phyloP scores from a whole-genome alignment of 1,140 invertebrate species.

The Steinernema khuongi region DNA sequence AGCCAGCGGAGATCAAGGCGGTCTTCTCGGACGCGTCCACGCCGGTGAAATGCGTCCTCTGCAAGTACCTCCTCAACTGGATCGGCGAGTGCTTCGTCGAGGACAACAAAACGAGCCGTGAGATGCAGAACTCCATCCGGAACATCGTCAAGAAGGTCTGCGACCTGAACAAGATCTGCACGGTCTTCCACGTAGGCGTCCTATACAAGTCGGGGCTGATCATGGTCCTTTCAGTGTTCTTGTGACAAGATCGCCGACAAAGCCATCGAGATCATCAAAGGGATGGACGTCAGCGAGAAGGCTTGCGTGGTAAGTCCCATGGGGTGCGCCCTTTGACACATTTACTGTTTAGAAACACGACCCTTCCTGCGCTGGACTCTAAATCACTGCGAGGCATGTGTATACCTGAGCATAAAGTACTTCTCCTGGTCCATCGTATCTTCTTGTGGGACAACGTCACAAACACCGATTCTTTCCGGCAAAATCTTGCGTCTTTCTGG shows the following conservation, averaged over 20 bases:
- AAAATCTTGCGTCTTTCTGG: too few species aligned
- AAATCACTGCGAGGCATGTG: too few species aligned
- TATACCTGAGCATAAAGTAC: too few species aligned
- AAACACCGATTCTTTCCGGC: too few species aligned
- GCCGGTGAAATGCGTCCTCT: background rate
- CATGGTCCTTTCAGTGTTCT: background rate
- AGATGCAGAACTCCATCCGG: background rate
- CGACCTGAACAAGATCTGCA: background rate
- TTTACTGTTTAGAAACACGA: background rate
- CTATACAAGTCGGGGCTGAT: background rate
- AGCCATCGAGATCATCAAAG: background rate
- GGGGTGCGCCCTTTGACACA: background rate
- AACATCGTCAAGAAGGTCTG: background rate
- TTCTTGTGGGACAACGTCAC: too few species aligned
- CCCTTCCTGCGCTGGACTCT: background rate
- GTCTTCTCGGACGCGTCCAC: background rate
- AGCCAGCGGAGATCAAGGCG: background rate
- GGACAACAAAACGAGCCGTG: background rate
- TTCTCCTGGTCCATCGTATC: too few species aligned
- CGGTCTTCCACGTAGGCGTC: background rate
- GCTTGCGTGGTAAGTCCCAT: background rate
- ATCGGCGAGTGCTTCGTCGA: background rate
- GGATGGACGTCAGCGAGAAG: background rate
- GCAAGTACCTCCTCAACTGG: slow-evolving; percentile 7
- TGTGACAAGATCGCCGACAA: background rate